phyloP scores from a whole-genome alignment of 2,797 vertebrate genomes.

The Oryzias sinensis region DNA sequence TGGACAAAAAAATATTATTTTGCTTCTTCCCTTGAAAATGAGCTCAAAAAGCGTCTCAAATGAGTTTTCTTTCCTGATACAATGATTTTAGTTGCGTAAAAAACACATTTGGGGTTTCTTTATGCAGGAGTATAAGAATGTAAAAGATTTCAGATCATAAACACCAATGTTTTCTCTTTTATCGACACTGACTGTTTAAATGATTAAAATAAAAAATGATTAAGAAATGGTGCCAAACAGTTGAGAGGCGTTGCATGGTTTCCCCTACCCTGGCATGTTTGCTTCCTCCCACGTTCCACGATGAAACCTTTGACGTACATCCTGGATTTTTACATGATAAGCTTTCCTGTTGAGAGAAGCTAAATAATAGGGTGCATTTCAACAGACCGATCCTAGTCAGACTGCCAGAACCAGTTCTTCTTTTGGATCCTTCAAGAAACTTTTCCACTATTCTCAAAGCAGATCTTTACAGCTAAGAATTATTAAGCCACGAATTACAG shows the following conservation, averaged over 20 bases:
- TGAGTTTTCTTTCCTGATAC: too few species aligned
- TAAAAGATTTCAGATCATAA: too few species aligned
- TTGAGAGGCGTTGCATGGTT: not conserved
- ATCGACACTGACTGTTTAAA: too few species aligned
- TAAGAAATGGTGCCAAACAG: too few species aligned
- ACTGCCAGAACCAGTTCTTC: conserved; percentile 59
- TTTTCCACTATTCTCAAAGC: rapidly evolving
- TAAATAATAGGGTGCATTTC: conserved; percentile 49
- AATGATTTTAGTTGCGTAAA: too few species aligned
- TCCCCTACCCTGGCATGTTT: conserved; percentile 16
- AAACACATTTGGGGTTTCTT: too few species aligned
- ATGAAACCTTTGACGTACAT: conserved; percentile 20
- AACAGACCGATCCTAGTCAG: conserved; percentile 39
- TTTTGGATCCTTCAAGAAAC: conserved; percentile 1
- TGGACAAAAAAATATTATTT: too few species aligned
- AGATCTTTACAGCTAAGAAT: not conserved
- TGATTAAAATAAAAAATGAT: too few species aligned
- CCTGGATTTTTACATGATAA: conserved; percentile 19
- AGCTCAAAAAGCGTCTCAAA: too few species aligned
- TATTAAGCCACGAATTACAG: conserved; percentile 3
- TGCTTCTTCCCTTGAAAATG: too few species aligned
- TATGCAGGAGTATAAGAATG: too few species aligned
- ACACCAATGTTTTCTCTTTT: too few species aligned
- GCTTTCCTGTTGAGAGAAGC: conserved; percentile 26
- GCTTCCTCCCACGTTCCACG: conserved; percentile 17